phyloP scores from a whole-genome alignment of 2,113 vertebrate species.

The Chelonoidis abingdonii region DNA sequence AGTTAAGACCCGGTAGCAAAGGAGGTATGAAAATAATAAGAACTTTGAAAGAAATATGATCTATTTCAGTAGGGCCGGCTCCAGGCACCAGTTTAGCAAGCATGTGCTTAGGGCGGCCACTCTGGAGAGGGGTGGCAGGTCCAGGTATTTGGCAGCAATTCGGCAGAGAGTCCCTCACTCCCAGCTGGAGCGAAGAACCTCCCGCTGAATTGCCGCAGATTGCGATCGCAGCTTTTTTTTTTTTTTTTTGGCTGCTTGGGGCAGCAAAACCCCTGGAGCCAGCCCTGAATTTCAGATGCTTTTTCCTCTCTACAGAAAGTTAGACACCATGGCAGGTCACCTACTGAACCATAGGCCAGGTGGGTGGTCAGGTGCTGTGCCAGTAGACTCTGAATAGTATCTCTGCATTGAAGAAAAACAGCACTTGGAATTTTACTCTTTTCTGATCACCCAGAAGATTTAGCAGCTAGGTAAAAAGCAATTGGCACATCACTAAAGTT shows the following conservation, averaged over 20 bases:
- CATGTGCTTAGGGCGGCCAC: no score
- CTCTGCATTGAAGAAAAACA: neutral
- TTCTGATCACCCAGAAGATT: neutral
- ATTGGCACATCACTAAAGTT: neutral
- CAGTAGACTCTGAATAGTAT: neutral
- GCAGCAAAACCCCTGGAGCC: no score
- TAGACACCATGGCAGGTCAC: neutral
- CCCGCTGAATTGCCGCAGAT: no score
- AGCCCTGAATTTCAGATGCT: neutral
- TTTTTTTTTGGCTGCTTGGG: no score
- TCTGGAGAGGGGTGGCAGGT: no score
- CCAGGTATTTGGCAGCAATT: no score
- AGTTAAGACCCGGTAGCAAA: neutral
- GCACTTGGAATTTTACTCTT: neutral
- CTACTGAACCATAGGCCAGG: neutral
- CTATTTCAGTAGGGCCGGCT: neutral
- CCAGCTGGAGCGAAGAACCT: no score
- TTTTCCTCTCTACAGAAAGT: neutral
- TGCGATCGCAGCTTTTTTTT: no score
- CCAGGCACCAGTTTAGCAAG: no score
- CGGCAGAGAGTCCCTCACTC: no score
- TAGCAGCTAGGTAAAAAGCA: neutral
- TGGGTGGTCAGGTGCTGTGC: neutral
- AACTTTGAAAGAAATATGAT: neutral
- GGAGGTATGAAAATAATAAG: neutral